Base-by-base conservation (phyloP, 2,797 vertebrate species). In the Agapornis canus region DNA sequence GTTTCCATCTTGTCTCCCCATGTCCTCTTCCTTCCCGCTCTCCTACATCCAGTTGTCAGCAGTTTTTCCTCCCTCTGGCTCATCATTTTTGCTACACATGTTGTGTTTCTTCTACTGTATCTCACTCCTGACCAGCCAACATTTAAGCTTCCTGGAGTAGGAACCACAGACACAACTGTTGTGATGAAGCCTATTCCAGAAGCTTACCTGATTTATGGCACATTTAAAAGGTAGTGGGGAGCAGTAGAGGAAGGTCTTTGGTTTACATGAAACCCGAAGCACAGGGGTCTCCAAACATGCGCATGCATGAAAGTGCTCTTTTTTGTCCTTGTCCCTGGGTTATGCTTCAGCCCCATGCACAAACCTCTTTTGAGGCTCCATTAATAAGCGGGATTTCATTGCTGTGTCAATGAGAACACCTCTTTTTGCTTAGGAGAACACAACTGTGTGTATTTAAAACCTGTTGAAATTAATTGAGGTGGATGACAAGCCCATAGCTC, bases 101-200 rank as follows among this genome's bases (percentile, higher is more conserved):
- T 23, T 0, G 0, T 42, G 29, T 5, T 68, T 60, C 23, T 87
- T 90, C 43, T 75, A 1, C 12, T 0, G 0, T 49, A 18, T 22
- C n/a, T 31, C 39, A 39, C 40, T 85, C 31, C 35, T 47, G 40
- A 51, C 65, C 35, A 49, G 57, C 10, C 65, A 12, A 52, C 8
- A 3, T 52, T 73, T 65, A 54, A 71, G 37, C 37, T 81, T 80
- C 40, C 59, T 54, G 35, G 19, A n/a, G 8, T 27, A 23, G 42
- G 49, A 27, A 48, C 25, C 10, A 7, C 6, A 45, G 47, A 48
- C 16, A 37, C 17, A 52, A 6, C 25, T 32, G 31, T 20, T 86
- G 31, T 31, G 56, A 27, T 60, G 42, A 91, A 69, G 31, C 19
- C 32, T 56, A 0, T 27, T 81, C 37, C 60, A 18, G 13, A 57